These are phyloP conservation scores for Mythimna pallens DNA, from an alignment of 2,888 invertebrate species.

Conservation along the genomic window DNA sequence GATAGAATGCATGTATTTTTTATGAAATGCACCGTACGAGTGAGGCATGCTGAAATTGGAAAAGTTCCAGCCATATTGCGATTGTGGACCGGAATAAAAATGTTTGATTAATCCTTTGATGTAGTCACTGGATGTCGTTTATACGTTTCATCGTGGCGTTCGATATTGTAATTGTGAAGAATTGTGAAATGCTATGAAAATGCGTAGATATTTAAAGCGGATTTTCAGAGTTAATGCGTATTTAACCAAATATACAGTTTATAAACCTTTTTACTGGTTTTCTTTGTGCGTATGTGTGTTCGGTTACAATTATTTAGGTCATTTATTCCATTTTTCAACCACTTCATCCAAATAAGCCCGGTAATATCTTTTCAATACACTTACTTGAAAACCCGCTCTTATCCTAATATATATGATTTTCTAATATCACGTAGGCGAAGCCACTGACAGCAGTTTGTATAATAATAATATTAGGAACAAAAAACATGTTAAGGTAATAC, in stretches of 20 bases:
- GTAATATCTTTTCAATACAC: no score
- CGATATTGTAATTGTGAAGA: not conserved
- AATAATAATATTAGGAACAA: no score
- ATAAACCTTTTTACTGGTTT: no score
- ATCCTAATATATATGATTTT: no score
- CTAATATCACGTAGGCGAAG: no score
- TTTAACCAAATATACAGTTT: not conserved
- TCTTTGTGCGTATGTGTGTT: no score
- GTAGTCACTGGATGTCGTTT: not conserved
- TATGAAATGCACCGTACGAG: constrained; percentile 54
- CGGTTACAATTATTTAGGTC: no score
- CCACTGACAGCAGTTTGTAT: no score
- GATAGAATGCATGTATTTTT: constrained; percentile 43
- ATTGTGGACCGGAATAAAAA: constrained; percentile 32
- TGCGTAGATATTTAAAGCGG: not conserved
- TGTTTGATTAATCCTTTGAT: constrained; percentile 28
- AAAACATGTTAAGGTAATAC: no score
- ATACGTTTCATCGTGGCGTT: constrained; percentile 3
- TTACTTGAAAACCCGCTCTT: no score
- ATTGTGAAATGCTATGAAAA: not conserved
- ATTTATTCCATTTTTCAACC: no score
- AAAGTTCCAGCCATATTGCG: constrained; percentile 48
- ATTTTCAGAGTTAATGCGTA: not conserved
- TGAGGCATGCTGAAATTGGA: constrained; percentile 49
- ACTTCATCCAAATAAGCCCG: no score